Evolutionary conservation across 2,888 invertebrate species (phyloP), one percentile per base, ranked within the genome.

Genomic region (Pediacus dermestoides): DNA sequence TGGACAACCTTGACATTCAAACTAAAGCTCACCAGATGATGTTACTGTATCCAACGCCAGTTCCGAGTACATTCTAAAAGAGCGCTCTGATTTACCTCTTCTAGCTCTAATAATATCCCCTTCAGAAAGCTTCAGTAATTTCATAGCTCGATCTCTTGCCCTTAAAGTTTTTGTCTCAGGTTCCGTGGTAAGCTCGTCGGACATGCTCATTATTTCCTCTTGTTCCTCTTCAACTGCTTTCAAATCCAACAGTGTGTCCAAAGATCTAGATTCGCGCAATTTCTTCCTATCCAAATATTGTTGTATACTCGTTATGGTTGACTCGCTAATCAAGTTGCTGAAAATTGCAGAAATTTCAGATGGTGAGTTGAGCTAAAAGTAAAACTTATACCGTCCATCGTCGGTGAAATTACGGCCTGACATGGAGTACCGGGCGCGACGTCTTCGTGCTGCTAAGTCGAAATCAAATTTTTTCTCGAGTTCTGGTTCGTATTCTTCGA

Each of bases 241-340:
- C 6, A 41, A 37, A 11, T 41, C 40, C 11, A 60, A 34, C 8
- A 61, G 33, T 0, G 58, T 50, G 36, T 61, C 61, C 16, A 60
- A 41, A 4, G 58, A 58, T 37, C 58, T 48, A 1, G 56, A 50
- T 1, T 39, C 37, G n/a, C 38, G 27, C n/a, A 44, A 18, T 11
- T 42, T 37, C 4, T 33, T 40, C 12, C n/a, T n/a, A n/a, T 37
- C 39, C 8, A 55, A 28, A 16, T 48, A 48, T 18, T 53, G 46
- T 23, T 55, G 27, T 8, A 58, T 33, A 22, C 44, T 49, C 25
- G 52, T 48, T n/a, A 60, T 48, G 7, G 52, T 53, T 1, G 55
- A 51, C 8, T 44, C 44, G 33, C 55, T 58, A 7, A 52, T 48
- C 2, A 55, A 28, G 10, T 50, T 45, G 22, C 54, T 50, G 10